These are phyloP conservation scores for Akabosia matsudoensis DNA, from an alignment of 1,140 invertebrate genomes.

Conservation along the genomic window DNA sequence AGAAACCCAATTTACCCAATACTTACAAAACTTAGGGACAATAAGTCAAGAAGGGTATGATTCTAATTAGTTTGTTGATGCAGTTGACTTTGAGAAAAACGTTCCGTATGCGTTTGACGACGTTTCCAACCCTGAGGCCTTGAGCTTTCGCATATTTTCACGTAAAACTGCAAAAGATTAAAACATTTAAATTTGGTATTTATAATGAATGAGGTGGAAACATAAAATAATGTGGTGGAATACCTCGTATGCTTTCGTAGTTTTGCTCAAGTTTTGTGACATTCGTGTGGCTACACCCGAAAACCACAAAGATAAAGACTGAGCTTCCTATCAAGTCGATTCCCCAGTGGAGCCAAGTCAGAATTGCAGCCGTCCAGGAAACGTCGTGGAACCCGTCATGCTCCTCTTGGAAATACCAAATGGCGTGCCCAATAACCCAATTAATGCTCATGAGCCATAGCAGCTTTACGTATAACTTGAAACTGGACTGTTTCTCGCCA, in stretches of 20 bases:
- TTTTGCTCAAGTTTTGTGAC: neutral
- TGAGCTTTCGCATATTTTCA: too few species aligned
- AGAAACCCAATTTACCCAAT: too few species aligned
- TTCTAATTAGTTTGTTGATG: too few species aligned
- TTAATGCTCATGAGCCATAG: neutral
- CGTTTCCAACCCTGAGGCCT: too few species aligned
- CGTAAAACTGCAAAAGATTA: too few species aligned
- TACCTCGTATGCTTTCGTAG: neutral
- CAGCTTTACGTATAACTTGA: neutral
- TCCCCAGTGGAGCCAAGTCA: neutral
- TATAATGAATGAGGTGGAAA: too few species aligned
- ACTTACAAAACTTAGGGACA: too few species aligned
- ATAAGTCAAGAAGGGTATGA: too few species aligned
- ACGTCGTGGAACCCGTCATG: neutral
- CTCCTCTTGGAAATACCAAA: neutral
- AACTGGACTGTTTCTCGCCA: neutral
- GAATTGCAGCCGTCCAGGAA: neutral
- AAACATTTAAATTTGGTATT: too few species aligned
- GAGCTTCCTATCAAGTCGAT: neutral
- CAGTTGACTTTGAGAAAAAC: too few species aligned
- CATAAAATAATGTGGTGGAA: neutral
- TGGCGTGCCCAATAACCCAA: neutral
- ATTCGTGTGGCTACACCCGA: neutral
- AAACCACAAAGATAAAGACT: neutral
- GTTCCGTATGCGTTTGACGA: too few species aligned